These are phyloP conservation scores for Callaeas wilsoni DNA, from an alignment of 2,113 vertebrate species.

Conservation along the genomic window DNA sequence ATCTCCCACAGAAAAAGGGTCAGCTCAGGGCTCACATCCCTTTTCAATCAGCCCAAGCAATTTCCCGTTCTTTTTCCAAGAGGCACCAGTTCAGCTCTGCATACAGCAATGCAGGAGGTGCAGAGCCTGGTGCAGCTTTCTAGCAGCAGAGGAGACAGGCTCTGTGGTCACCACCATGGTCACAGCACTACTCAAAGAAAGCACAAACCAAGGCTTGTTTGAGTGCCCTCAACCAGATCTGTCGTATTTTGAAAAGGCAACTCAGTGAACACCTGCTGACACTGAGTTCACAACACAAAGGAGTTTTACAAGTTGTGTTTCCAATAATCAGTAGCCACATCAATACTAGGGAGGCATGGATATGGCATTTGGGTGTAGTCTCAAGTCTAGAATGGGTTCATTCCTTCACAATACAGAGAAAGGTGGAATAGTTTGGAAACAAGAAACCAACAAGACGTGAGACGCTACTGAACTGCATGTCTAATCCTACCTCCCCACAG, in stretches of 20 bases:
- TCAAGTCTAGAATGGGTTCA: neutral
- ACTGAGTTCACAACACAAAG: neutral
- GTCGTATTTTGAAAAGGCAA: neutral
- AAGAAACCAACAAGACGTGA: rapidly evolving
- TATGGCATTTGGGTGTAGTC: no score
- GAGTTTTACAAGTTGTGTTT: neutral
- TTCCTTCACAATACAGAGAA: neutral
- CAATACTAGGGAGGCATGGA: neutral
- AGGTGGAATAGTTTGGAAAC: neutral
- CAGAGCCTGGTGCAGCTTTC: neutral
- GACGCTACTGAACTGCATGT: neutral
- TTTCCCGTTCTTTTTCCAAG: neutral
- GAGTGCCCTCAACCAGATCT: neutral
- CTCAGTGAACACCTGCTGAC: neutral
- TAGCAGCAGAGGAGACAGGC: neutral
- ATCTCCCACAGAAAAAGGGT: neutral
- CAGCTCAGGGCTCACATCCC: neutral
- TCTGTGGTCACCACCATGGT: neutral
- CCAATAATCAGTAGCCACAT: neutral
- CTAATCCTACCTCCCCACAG: neutral
- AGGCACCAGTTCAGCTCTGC: neutral
- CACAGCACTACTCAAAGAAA: neutral
- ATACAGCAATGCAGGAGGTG: neutral
- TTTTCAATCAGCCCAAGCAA: neutral
- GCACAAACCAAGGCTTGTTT: neutral